Percentiles rank a stretch among this genome's conserved stretches.
These are phyloP conservation scores for Tridacna gigas DNA, from an alignment of 2,888 invertebrate species.

Conservation along the genomic window DNA sequence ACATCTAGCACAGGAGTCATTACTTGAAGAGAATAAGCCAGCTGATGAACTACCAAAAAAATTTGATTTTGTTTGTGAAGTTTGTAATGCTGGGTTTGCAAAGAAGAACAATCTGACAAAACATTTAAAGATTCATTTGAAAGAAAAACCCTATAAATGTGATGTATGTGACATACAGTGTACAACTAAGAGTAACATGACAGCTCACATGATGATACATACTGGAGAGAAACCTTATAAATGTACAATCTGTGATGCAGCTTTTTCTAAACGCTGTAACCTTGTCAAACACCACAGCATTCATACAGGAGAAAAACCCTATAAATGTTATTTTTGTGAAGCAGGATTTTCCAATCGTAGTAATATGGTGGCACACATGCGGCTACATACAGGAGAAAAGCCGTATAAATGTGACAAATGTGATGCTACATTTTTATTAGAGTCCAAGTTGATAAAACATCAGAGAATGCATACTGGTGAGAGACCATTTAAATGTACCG, in stretches of 20 bases:
- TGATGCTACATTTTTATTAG: not conserved
- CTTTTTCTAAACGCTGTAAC: constrained; percentile 6
- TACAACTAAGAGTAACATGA: not conserved
- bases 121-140: constrained; percentile 1
- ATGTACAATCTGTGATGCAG: constrained; percentile 7
- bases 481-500: constrained; percentile 10
- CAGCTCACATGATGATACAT: constrained; percentile 9
- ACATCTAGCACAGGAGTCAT: not conserved
- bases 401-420: constrained; percentile 39
- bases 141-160: not conserved
- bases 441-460: constrained; percentile 13
- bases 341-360: constrained; percentile 8
- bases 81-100: constrained; percentile 8
- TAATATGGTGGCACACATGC: constrained; percentile 29
- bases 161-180: not conserved
- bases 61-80: not conserved
- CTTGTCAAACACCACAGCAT: constrained; percentile 18
- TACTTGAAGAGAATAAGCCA: not conserved
- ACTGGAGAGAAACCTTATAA: constrained; percentile 19
- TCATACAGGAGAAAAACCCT: constrained; percentile 16
- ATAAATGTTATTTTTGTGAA: constrained; percentile 18
- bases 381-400: constrained; percentile 38
- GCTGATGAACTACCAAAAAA: not conserved
- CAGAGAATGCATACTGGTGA: constrained; percentile 18
- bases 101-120: constrained; percentile 8